A percentile compares a stretch with the other conserved stretches of the same genome.
These are phyloP conservation scores for Clusia tigrina DNA, from an alignment of 2,888 invertebrate species.

Conservation along the genomic window DNA sequence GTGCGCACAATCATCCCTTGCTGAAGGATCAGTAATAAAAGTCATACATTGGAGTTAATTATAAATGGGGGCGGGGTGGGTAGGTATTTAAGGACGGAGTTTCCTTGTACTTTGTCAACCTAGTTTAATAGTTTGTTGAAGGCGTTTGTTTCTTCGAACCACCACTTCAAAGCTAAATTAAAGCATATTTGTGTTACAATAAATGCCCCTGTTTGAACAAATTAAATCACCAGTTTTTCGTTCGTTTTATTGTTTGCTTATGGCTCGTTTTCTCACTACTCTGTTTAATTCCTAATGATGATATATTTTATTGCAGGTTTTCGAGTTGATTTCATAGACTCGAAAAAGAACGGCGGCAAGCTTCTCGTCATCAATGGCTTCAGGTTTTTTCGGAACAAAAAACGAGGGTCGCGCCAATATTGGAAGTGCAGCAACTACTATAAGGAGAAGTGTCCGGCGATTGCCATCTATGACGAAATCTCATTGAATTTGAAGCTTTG, in stretches of 20 bases:
- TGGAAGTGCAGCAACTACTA: constrained; percentile 65
- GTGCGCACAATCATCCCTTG: constrained; percentile 61
- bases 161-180: no score
- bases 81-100: no score
- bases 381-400: constrained; percentile 64
- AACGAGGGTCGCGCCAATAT: constrained; percentile 62
- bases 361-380: constrained; percentile 63
- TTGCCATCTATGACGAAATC: constrained; percentile 63
- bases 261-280: background rate
- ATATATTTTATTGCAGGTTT: constrained; percentile 49
- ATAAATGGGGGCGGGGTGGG: constrained; percentile 37
- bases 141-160: no score
- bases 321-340: constrained; percentile 63
- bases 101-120: no score
- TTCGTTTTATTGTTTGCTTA: background rate
- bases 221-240: background rate
- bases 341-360: constrained; percentile 64
- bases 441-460: constrained; percentile 64
- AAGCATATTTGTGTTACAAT: background rate
- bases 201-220: background rate
- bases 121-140: no score
- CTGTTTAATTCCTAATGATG: constrained; percentile 21
- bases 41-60: constrained; percentile 17
- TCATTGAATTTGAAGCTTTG: constrained; percentile 59
- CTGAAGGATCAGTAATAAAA: constrained; percentile 1